These are phyloP conservation scores for Drosophila cardini DNA, from an alignment of 1,140 invertebrate species.

Conservation along the genomic window DNA sequence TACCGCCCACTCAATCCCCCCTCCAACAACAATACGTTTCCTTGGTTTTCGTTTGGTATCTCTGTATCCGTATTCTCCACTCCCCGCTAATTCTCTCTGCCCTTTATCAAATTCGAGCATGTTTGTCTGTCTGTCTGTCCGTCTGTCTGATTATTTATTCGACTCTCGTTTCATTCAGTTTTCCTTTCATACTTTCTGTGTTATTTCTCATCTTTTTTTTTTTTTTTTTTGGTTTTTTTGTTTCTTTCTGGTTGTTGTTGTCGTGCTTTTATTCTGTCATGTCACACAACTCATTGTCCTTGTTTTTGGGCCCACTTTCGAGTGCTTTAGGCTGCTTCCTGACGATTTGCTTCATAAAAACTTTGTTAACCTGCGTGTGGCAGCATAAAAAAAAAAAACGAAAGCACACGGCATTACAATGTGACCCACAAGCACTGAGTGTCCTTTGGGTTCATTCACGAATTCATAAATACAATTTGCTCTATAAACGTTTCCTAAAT, in stretches of 20 bases:
- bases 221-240: neutral
- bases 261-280: neutral
- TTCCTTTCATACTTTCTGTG: slow-evolving; percentile 15
- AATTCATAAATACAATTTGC: slow-evolving; percentile 33
- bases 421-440: neutral
- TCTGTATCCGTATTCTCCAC: slow-evolving; percentile 11
- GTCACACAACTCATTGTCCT: slow-evolving; percentile 68
- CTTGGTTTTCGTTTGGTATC: slow-evolving; percentile 46
- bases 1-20: neutral
- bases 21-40: slow-evolving; percentile 27
- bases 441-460: slow-evolving; percentile 23
- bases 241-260: neutral
- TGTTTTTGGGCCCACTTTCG: slow-evolving; percentile 42
- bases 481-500: slow-evolving; percentile 29
- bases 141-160: slow-evolving; percentile 69
- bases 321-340: slow-evolving; percentile 54
- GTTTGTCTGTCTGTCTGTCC: slow-evolving; percentile 4
- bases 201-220: neutral
- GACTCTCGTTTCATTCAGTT: slow-evolving; percentile 52
- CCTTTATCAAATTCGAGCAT: neutral
- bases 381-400: slow-evolving; percentile 54
- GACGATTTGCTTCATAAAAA: slow-evolving; percentile 66
- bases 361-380: slow-evolving; percentile 79
- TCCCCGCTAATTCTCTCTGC: neutral
- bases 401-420: slow-evolving; percentile 4